Base-by-base conservation (phyloP, 2,888 invertebrate species). In the Drosophila kuntzei region DNA sequence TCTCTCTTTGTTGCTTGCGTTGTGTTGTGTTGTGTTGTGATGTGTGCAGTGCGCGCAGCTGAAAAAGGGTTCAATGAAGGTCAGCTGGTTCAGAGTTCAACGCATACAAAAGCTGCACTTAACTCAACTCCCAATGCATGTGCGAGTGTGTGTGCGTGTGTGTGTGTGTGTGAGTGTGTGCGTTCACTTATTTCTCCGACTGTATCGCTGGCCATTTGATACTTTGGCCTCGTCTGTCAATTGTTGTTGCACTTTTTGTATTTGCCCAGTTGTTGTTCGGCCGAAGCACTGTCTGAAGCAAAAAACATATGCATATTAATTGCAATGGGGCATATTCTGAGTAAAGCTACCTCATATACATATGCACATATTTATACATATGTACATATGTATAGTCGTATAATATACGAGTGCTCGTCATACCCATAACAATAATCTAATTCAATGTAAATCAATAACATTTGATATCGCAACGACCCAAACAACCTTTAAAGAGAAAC, bases 1-100 rank as follows among this genome's bases (percentile, higher is more conserved):
- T 9, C 16, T 27, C 59, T n/a, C 25, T 18, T 27, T 11, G 25
- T 34, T n/a, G 9, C 11, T 9, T 27, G 27, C 27, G 27, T 27
- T 53, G 22, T 44, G 62, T 11, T n/a, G n/a, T n/a, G n/a, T n/a
- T 49, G 25, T 49, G 27, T 27, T 53, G 16, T 46, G 63, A 9
- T 36, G 20, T 43, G 63, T 27, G 11, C 53, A 58, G 62, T 65
- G 59, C 46, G 72, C 58, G 72, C 75, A 69, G 76, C 68, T 78
- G 73, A 61, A 68, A 76, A 78, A 76, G 87, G 80, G 90, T 90
- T 90, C 89, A 91, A 79, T 84, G 85, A 86, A 89, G 92, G 91
- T 92, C 91, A 90, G 84, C 82, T 74, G 91, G 91, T 91, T 76
- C 91, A 92, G 89, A 92, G 92, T 92, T 92, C 92, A 92, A 66